Evolutionary conservation across 2,113 vertebrate species (phyloP).

Genomic region (Brienomyrus brachyistius): DNA sequence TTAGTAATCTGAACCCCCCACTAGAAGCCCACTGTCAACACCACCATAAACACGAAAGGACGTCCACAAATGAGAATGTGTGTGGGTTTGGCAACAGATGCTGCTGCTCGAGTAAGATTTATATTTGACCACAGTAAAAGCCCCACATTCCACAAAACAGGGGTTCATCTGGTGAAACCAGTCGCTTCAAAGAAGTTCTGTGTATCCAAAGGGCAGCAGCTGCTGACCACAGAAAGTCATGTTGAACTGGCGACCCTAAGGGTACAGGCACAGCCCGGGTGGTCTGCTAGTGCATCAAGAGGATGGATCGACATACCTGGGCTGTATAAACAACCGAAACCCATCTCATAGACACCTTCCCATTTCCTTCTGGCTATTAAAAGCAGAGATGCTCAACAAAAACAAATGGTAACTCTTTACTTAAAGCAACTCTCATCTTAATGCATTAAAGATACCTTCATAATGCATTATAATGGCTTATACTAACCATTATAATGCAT

Average conservation of each 20-base stretch:
- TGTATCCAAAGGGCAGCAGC: background rate
- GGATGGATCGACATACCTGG: background rate
- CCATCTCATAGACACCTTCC: background rate
- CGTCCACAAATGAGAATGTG: background rate
- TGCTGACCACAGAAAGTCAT: background rate
- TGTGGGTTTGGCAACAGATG: background rate
- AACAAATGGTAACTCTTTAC: background rate
- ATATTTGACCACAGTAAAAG: background rate
- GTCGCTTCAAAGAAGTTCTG: background rate
- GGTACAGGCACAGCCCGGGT: constrained; percentile 31
- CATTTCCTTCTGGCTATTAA: background rate
- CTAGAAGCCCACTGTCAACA: background rate
- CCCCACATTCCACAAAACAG: background rate
- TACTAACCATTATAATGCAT: no score
- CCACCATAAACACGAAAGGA: background rate
- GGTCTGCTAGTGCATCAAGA: constrained; percentile 25
- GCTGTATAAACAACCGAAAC: background rate
- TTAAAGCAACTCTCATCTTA: background rate
- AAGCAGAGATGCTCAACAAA: background rate
- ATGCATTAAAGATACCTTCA: background rate
- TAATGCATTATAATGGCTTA: no score
- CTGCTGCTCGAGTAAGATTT: background rate
- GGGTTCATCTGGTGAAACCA: background rate
- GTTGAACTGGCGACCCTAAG: constrained; percentile 1
- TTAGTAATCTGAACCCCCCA: background rate